A percentile compares a stretch with the other conserved stretches of the same genome.
phyloP scores from a whole-genome alignment of 2,888 invertebrate species.

The Andrena haemorrhoa region DNA sequence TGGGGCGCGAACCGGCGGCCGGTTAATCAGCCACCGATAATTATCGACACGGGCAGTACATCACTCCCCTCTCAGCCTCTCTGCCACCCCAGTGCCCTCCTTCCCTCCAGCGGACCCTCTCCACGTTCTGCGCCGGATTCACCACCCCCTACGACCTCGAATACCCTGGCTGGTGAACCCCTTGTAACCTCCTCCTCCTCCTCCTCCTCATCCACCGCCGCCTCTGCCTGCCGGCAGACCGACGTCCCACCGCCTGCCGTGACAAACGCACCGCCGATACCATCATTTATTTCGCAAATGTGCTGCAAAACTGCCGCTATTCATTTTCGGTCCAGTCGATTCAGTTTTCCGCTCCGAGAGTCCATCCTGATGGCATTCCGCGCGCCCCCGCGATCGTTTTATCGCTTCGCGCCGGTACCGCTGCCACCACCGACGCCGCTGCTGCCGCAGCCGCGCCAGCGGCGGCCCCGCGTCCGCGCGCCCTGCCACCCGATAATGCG shows the following conservation, averaged over 20 bases:
- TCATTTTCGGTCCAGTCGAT: slow-evolving; percentile 84
- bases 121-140: slow-evolving; percentile 53
- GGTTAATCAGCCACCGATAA: slow-evolving; percentile 85
- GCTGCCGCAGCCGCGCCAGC: slow-evolving; percentile 18
- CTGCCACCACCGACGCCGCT: slow-evolving; percentile 1
- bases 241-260: slow-evolving; percentile 76
- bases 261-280: slow-evolving; percentile 85
- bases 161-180: slow-evolving; percentile 52
- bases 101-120: slow-evolving; percentile 51
- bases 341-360: slow-evolving; percentile 83
- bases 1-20: slow-evolving; percentile 85
- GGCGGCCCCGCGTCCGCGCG: not conserved
- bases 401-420: slow-evolving; percentile 58
- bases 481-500: slow-evolving; percentile 68
- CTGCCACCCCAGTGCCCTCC: slow-evolving; percentile 60
- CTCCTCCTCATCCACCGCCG: slow-evolving; percentile 27
- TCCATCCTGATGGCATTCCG: slow-evolving; percentile 67
- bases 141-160: slow-evolving; percentile 61
- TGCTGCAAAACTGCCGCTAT: slow-evolving; percentile 85
- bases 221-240: slow-evolving; percentile 61
- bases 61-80: slow-evolving; percentile 76
- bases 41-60: slow-evolving; percentile 85
- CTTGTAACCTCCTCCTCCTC: slow-evolving; percentile 45
- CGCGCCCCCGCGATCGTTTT: slow-evolving; percentile 66
- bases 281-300: slow-evolving; percentile 85